Percentiles rank a stretch among this genome's conserved stretches.
Conservation (phyloP, 2,888 invertebrate species). For the Cosmorhoe ocellata region DNA sequence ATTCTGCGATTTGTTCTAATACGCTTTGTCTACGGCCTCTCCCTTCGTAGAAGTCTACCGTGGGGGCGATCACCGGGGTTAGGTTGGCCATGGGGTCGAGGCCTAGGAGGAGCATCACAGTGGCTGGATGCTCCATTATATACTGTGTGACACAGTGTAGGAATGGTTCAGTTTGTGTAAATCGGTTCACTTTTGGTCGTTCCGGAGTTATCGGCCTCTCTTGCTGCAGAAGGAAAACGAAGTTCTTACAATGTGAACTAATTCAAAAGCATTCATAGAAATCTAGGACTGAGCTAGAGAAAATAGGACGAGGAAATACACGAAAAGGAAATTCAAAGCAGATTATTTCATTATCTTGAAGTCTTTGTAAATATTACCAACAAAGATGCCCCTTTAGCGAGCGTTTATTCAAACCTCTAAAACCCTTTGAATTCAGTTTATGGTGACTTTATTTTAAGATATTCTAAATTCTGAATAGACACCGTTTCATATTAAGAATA, state of each 20-base stretch:
- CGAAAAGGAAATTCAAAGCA: conserved; percentile 5
- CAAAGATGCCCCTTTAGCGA: neutral
- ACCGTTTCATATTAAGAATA: conserved; percentile 9
- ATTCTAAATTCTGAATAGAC: conserved; percentile 11
- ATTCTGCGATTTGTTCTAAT: conserved; percentile 74
- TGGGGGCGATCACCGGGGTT: conserved; percentile 63
- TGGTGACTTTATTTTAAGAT: conserved; percentile 14
- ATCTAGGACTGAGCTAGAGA: neutral
- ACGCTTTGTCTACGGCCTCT: conserved; percentile 65
- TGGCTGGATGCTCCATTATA: conserved; percentile 87
- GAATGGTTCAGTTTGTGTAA: conserved; percentile 85
- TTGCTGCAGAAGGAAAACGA: conserved; percentile 50
- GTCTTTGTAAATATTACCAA: conserved; percentile 1
- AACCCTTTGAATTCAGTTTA: conserved; percentile 20
- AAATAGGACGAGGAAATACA: no score
- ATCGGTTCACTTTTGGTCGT: conserved; percentile 61
- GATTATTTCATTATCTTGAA: conserved; percentile 12
- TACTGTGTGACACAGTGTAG: conserved; percentile 84
- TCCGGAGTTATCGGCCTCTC: conserved; percentile 70
- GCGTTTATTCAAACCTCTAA: conserved; percentile 10
- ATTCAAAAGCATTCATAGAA: neutral
- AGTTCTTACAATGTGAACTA: neutral
- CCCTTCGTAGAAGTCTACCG: conserved; percentile 75
- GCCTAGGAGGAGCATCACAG: conserved; percentile 88
- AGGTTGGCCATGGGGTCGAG: conserved; percentile 84